Conservation (phyloP, 2,797 vertebrate species). For the Poecile montanus region DNA sequence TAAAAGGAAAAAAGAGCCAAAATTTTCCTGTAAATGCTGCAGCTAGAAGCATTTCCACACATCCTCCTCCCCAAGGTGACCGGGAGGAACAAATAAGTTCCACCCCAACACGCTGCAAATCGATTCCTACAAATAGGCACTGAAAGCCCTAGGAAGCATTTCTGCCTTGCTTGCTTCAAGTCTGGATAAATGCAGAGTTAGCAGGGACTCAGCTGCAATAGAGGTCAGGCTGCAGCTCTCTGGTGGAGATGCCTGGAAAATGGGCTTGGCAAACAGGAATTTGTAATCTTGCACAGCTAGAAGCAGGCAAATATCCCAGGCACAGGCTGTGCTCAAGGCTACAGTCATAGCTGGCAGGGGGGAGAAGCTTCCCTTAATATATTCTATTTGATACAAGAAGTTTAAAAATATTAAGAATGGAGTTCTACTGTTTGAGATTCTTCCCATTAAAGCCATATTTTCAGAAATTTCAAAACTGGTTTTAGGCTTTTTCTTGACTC, state of each 20-base stretch:
- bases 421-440: not conserved
- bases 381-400: not conserved
- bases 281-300: slow-evolving; percentile 10
- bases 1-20: not conserved
- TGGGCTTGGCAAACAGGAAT: not conserved
- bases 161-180: not conserved
- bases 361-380: not conserved
- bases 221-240: slow-evolving; percentile 32
- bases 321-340: not conserved
- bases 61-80: not conserved
- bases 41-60: not conserved
- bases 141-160: slow-evolving; percentile 21
- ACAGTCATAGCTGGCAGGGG: not conserved
- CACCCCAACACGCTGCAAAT: not conserved
- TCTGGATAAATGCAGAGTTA: slow-evolving; percentile 26
- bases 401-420: not conserved
- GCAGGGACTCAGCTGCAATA: not conserved
- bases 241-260: not conserved
- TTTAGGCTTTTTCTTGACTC: not conserved
- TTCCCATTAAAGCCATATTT: not conserved
- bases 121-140: not conserved
- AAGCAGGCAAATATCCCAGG: not conserved
- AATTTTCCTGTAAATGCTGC: not conserved
- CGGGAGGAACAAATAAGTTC: not conserved
- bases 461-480: not conserved